These are phyloP conservation scores for Ophonus ardosiacus DNA, from an alignment of 2,888 invertebrate genomes.

Conservation along the genomic window DNA sequence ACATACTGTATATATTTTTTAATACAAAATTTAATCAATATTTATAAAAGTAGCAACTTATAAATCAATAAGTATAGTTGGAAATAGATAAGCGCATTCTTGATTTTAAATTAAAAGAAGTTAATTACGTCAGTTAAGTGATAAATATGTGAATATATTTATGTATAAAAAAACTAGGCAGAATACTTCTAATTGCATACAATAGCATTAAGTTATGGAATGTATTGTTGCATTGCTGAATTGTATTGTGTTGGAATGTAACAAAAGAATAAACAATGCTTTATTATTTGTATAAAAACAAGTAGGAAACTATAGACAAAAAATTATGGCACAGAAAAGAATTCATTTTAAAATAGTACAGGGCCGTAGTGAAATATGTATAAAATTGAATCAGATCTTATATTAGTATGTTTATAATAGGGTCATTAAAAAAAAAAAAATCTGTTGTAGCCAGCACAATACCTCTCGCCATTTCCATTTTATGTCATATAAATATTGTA, in stretches of 20 bases:
- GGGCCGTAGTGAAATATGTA: not conserved
- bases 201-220: slow-evolving; percentile 26
- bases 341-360: not conserved
- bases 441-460: too few species aligned
- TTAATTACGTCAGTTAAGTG: not conserved
- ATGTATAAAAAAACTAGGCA: slow-evolving; percentile 2
- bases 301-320: not conserved
- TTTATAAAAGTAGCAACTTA: too few species aligned
- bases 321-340: not conserved
- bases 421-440: too few species aligned
- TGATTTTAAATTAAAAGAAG: too few species aligned
- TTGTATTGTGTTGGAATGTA: slow-evolving; percentile 13
- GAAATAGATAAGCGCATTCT: too few species aligned
- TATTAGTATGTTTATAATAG: too few species aligned
- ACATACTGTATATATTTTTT: too few species aligned
- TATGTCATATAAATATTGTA: too few species aligned
- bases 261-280: slow-evolving; percentile 32
- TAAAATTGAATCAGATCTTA: too few species aligned
- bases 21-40: too few species aligned
- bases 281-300: slow-evolving; percentile 30
- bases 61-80: too few species aligned
- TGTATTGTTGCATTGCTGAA: slow-evolving; percentile 15
- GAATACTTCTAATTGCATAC: slow-evolving; percentile 22
- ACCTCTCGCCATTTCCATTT: too few species aligned
- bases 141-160: slow-evolving; percentile 17